Base-by-base conservation (phyloP, 2,113 vertebrate genomes). In the Tyto alba region DNA sequence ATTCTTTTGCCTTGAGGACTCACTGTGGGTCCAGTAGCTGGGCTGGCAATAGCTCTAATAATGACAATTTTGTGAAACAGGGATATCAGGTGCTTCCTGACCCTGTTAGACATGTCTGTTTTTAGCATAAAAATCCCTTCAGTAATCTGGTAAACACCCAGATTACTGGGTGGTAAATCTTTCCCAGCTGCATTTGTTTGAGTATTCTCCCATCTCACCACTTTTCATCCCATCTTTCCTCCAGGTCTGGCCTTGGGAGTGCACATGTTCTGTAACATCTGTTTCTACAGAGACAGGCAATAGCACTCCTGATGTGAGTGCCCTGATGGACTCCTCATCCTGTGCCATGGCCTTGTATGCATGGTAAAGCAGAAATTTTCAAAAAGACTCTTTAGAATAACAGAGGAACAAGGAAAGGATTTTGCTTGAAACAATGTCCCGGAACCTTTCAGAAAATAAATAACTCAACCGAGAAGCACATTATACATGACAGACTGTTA, bases 281-380 rank as follows among this genome's bases (percentile, higher is more conserved):
- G n/a, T 66, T 80, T 81, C 40, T 1, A 1, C 34, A 36, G 30
- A 52, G 29, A 48, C n/a, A 55, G 21, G 47, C 18, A 36, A 23
- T 17, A 81, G 32, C 0, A 0, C 40, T 1, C 4, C 27, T 67
- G 45, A 66, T 0, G 0, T 32, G 45, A 60, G 36, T 27, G 25
- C 53, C 36, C 15, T n/a, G 50, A 21, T 1, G 4, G 13, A 64
- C 32, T 55, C 62, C 15, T 88, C 7, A 2, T 64, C 45, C 32
- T 64, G 11, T 66, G 47, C 55, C 19, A 16, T n/a, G 43, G 43
- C 63, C 43, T 32, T 38, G n/a, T 40, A 20, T 9, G 8, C 18
- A 32, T 5, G 19, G 30, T 43, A 93, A 64, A 87, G 34, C 30
- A 64, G 66, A 82, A 57, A 32, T 32, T 79, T 79, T 69, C 4